Base-by-base conservation (phyloP, 2,888 invertebrate genomes). In the Rhogogaster chlorosoma region DNA sequence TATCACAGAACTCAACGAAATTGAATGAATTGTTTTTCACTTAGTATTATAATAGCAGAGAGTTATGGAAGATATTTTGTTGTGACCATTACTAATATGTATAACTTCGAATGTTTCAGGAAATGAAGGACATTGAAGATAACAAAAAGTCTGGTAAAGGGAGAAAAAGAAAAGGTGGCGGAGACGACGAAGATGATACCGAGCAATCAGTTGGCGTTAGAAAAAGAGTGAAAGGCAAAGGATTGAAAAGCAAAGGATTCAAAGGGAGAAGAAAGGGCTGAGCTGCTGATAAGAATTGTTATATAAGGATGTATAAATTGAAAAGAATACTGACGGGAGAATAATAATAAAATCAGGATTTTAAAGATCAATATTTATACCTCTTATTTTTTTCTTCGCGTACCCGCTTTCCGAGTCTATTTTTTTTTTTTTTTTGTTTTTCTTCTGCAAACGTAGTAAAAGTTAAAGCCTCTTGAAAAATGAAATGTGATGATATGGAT, bases 181-280 rank as follows among this genome's bases (percentile, higher is more conserved):
- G 92, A 15, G 95, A 93, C n/a, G 95, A 94, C 85, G 96, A 96
- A 2, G 96, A 96, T 86, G 98, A 98, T 92, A 97, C 97, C 0
- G 98, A 98, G 93, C 96, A 96, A 89, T 97, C 97, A 57, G 93
- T 95, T 0, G 98, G 98, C 4, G 96, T 98, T 71, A 95, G 98
- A 85, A 96, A 97, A 90, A 95, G 98, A 67, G 94, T 98, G 89
- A 96, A 97, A 91, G 93, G 92, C 83, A 94, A 94, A 85, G 86
- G 89, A 75, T 80, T 85, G 83, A 86, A 87, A 86, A 87, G 88
- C 83, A 94, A 94, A 85, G 86, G 89, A 75, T 80, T 85, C 84
- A 86, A 87, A 86, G 87, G 89, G 87, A 38, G 92, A 92, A 86
- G 88, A 88, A 85, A 80, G 85, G 38, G 88, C 38, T 80, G 38